Base-by-base conservation (phyloP, 92 coral and sea anemone genomes). In the Micromussa lordhowensis region DNA sequence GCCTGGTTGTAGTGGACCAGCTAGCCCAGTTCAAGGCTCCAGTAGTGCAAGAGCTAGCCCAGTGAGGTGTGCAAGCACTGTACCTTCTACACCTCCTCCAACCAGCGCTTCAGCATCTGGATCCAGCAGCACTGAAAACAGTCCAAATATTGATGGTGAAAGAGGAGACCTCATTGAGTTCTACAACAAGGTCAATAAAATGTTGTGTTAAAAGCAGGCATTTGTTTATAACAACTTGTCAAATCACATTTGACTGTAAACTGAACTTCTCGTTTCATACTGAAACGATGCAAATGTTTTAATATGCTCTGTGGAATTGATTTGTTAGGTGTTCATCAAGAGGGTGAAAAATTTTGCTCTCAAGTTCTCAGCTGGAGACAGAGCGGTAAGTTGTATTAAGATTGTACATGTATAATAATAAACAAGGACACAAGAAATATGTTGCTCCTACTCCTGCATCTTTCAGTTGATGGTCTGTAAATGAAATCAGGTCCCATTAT, bases 131-230 rank as follows among this genome's bases (percentile, higher is more conserved):
- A 88, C 90, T 19, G 99, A 95, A 68, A 91, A 91, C 90, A 96
- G 98, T 84, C 99, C 96, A 7, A 84, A 87, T 28, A 88, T 80
- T 70, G 97, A 97, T 72, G 92, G 93, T 22, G 99, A 97, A 81
- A 92, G 99, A 68, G 99, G 99, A 21, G 99, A 97, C 58, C 94
- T 97, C 16, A 97, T 97, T 54, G 99, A 97, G 83, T 97, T 97
- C 80, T 97, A 97, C 64, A 97, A 97, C 73, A 97, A 97, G 96
- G 99, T 96, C 51, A 8, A 44, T 8, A 8, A 44, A 44, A 44
- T 15, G 16, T 54, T 54, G 8, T 55, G 22, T 55, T 16, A 2
- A 55, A 55, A 15, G 22, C 61, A 16, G 1, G 61, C 4, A 16
- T 55, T 55, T 54, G 59, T 40, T 40, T 40, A 4, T 6, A 6